Conservation (phyloP, 2,888 invertebrate species). For the Eumacrocentrus americanus region DNA sequence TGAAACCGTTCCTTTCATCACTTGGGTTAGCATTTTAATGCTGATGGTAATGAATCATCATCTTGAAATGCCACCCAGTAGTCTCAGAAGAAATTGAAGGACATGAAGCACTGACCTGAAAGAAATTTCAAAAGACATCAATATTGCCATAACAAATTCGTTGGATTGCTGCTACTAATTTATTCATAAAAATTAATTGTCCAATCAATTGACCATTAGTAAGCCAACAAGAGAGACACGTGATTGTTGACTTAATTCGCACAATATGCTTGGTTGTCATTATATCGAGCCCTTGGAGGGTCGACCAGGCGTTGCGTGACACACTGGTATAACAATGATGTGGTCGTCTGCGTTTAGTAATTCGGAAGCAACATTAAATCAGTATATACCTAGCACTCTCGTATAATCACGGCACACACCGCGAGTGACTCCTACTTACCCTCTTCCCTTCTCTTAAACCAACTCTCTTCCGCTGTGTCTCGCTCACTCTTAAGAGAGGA, state of each 20-base stretch:
- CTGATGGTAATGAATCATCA: no score
- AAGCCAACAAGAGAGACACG: no score
- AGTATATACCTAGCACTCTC: constrained; percentile 5
- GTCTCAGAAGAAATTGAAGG: not conserved
- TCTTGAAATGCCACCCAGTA: not conserved
- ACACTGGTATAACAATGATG: constrained; percentile 28
- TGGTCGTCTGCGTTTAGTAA: constrained; percentile 30
- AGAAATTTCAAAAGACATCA: no score
- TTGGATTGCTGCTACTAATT: no score
- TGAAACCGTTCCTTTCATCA: not conserved
- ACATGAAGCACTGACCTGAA: no score
- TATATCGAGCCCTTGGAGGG: not conserved
- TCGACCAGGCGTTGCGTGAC: constrained; percentile 26
- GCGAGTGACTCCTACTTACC: constrained; percentile 19
- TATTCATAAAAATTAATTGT: no score
- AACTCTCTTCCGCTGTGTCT: not conserved
- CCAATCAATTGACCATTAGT: no score
- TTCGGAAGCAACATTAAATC: constrained; percentile 55
- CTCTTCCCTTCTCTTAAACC: constrained; percentile 21
- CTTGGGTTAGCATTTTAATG: not conserved
- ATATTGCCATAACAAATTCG: no score
- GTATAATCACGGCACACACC: constrained; percentile 26
- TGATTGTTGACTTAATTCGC: not conserved
- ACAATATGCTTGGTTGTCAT: not conserved
- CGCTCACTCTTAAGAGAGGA: constrained; percentile 43